A percentile compares a stretch with the other conserved stretches of the same genome.
These are phyloP conservation scores for Troides oblongomaculatus DNA, from an alignment of 2,888 invertebrate species.

Conservation along the genomic window DNA sequence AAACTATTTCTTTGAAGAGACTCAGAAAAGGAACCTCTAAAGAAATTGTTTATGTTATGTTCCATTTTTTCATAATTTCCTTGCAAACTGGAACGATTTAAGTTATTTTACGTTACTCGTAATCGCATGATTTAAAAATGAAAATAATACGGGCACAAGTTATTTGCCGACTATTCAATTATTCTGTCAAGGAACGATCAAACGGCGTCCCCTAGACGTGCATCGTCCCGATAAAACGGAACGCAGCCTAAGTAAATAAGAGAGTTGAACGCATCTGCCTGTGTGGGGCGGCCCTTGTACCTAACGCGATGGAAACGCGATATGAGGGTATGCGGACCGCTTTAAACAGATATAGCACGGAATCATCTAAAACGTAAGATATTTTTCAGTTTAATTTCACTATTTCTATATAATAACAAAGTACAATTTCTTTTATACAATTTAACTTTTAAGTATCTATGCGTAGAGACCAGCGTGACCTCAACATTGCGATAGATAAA, in stretches of 20 bases:
- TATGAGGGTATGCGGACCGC: slow-evolving; percentile 14
- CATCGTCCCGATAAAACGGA: slow-evolving; percentile 58
- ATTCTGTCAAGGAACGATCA: slow-evolving; percentile 49
- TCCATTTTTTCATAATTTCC: background rate
- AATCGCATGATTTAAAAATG: slow-evolving; percentile 2
- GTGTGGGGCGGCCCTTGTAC: slow-evolving; percentile 28
- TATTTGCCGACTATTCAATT: slow-evolving; percentile 44
- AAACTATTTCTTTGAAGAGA: too few species aligned
- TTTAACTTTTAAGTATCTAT: too few species aligned
- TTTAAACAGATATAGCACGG: slow-evolving; percentile 18
- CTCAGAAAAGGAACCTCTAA: too few species aligned
- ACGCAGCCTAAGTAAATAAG: slow-evolving; percentile 72
- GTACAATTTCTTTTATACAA: too few species aligned
- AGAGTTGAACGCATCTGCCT: slow-evolving; percentile 67
- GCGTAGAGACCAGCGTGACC: too few species aligned
- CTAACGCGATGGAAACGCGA: slow-evolving; percentile 21
- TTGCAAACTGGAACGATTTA: background rate
- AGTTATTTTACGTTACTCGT: background rate
- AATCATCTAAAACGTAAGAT: slow-evolving; percentile 9
- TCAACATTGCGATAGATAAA: too few species aligned
- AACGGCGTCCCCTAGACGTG: slow-evolving; percentile 54
- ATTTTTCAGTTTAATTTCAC: background rate
- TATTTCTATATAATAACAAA: too few species aligned
- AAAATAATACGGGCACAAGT: slow-evolving; percentile 16
- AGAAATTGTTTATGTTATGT: background rate